Evolutionary conservation across 1,140 invertebrate species (phyloP).

Genomic region (Coptotermes formosanus): DNA sequence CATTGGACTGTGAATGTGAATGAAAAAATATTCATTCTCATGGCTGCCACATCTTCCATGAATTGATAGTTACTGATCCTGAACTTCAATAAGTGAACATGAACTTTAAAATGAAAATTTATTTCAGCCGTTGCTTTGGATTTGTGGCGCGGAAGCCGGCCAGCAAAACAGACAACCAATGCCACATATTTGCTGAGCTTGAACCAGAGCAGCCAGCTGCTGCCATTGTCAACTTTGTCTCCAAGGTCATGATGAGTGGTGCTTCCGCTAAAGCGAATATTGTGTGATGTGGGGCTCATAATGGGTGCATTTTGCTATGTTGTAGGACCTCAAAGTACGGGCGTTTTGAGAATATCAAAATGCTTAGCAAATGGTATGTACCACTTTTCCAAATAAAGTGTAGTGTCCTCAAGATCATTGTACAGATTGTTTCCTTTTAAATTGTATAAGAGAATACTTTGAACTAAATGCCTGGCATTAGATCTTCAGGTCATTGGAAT

Average conservation of each 20-base stretch:
- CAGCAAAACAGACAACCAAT: conserved; percentile 85
- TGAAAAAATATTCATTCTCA: no score
- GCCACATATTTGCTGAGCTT: conserved; percentile 94
- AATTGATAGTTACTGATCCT: no score
- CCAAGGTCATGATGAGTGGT: conserved; percentile 74
- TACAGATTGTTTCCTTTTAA: neutral
- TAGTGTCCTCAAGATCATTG: neutral
- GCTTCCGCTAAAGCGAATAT: conserved; percentile 53
- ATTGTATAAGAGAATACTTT: no score
- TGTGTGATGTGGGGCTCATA: conserved; percentile 44
- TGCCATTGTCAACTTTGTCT: conserved; percentile 94
- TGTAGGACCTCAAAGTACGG: conserved; percentile 21
- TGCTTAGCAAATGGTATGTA: neutral
- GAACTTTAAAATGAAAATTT: conserved; percentile 29
- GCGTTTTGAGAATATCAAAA: conserved; percentile 25
- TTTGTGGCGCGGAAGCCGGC: conserved; percentile 87
- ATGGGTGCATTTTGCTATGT: neutral
- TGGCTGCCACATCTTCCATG: no score
- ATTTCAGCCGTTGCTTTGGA: conserved; percentile 80
- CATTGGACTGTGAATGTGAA: no score
- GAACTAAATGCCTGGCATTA: no score
- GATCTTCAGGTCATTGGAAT: no score
- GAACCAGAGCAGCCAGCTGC: conserved; percentile 93
- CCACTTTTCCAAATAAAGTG: neutral
- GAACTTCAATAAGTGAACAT: no score